phyloP scores from a whole-genome alignment of 2,888 invertebrate genomes.

The Erebia aethiops region DNA sequence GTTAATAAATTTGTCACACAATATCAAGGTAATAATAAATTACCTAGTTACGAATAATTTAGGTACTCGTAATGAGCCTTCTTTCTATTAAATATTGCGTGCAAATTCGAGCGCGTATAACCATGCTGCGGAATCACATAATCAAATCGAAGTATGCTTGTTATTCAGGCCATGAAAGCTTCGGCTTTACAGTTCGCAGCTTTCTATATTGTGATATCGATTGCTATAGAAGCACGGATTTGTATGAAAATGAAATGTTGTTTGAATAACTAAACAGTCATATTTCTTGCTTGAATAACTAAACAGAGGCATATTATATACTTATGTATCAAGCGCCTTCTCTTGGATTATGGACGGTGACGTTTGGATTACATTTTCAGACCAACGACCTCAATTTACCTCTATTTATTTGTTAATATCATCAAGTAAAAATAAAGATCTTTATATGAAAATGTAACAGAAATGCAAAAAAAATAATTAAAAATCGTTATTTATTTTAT shows the following conservation, averaged over 20 bases:
- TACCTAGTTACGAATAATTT: not conserved
- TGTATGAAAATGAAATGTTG: slow-evolving; percentile 7
- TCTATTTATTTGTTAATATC: too few species aligned
- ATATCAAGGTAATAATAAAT: too few species aligned
- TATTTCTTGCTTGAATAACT: not conserved
- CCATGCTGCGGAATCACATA: slow-evolving; percentile 22
- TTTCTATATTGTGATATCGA: slow-evolving; percentile 17
- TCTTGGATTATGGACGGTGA: too few species aligned
- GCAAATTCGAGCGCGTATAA: slow-evolving; percentile 25
- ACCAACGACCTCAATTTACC: too few species aligned
- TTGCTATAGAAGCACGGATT: slow-evolving; percentile 13
- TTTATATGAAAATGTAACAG: too few species aligned
- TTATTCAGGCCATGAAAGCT: slow-evolving; percentile 15
- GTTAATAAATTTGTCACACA: too few species aligned
- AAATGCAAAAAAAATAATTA: too few species aligned
- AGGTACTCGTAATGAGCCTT: not conserved
- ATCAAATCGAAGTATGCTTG: slow-evolving; percentile 9
- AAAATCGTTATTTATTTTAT: too few species aligned
- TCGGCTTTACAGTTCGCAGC: slow-evolving; percentile 10
- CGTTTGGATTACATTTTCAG: too few species aligned
- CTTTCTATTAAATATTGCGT: slow-evolving; percentile 4
- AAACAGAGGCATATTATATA: not conserved
- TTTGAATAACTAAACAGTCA: not conserved
- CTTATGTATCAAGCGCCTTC: too few species aligned
- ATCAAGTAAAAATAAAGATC: too few species aligned